Evolutionary conservation across 2,113 vertebrate species (phyloP), one percentile per base, ranked within the genome.

Genomic region (Osmerus mordax): DNA sequence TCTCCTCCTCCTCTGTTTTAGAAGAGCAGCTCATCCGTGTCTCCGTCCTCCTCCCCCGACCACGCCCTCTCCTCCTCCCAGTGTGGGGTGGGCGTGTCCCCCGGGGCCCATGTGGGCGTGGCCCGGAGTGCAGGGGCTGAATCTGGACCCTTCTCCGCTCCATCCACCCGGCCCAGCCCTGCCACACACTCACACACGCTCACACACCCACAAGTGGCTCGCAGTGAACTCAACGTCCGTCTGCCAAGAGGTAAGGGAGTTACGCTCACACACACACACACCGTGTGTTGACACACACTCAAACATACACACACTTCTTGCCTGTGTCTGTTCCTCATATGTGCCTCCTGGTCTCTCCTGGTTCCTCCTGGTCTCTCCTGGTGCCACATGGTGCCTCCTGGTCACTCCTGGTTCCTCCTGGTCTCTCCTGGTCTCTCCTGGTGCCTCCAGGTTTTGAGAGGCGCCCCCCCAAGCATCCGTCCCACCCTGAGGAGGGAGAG

Each of bases 391-490:
- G n/a, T n/a, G n/a, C n/a, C 41, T 78, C 19, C 12, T 71, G 75
- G 59, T 3, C 1, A 7, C 52, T 21, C 63, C 19, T n/a, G 16
- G 3, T 3, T 4, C 41, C n/a, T n/a, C 55, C 4, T 12, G 8
- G 6, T 58, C 18, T 67, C 63, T 36, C 53, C 18, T 25, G 16
- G 3, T 3, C 4, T 55, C n/a, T n/a, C 55, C 4, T 12, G 11
- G 6, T 61, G 18, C 51, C 19, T 78, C 19, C 41, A 97, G 96
- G 95, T 81, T 93, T 94, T 13, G 96, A 98, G 69, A 94, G 95
- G 25, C 90, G 96, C 19, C 94, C 95, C 36, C 76, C 92, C 28
- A 95, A 96, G 23, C 64, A 92, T 28, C 87, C 93, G 1, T 86
- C 91, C 0, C 89, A 86, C 73, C 82, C 92, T 4, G 92, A 94